Conservation (phyloP, 2,888 invertebrate genomes). For the Argyra leucocephala region DNA sequence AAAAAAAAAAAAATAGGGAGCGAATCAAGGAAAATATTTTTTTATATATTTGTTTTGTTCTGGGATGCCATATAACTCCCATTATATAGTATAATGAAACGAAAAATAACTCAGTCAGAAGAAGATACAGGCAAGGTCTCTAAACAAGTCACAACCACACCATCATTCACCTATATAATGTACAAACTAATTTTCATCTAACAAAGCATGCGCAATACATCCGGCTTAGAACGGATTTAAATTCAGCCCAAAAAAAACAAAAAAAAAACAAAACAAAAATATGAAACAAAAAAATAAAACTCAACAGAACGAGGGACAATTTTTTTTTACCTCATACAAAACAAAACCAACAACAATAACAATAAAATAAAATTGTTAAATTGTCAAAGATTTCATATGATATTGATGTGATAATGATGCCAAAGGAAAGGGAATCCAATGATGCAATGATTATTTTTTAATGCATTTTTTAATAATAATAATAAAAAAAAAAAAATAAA, state of each 20-base stretch:
- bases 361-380: not conserved
- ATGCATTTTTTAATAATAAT: too few relatives aligned
- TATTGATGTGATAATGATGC: conserved; percentile 3
- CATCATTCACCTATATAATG: too few relatives aligned
- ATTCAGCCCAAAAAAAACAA: not conserved
- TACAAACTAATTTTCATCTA: not conserved
- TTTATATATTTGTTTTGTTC: too few relatives aligned
- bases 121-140: too few relatives aligned
- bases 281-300: not conserved
- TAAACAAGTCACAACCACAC: too few relatives aligned
- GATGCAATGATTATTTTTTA: not conserved
- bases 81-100: too few relatives aligned
- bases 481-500: too few relatives aligned
- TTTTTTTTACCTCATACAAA: not conserved
- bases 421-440: not conserved
- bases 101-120: too few relatives aligned
- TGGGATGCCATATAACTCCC: too few relatives aligned
- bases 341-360: not conserved
- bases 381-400: not conserved
- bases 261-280: not conserved
- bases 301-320: not conserved
- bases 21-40: too few relatives aligned
- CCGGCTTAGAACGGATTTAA: conserved; percentile 11
- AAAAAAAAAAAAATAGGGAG: too few relatives aligned
- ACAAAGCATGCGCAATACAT: conserved; percentile 8